Evolutionary conservation across 2,888 invertebrate species (phyloP), one percentile per base, ranked within the genome.

Genomic region (Cosmia pyralina): DNA sequence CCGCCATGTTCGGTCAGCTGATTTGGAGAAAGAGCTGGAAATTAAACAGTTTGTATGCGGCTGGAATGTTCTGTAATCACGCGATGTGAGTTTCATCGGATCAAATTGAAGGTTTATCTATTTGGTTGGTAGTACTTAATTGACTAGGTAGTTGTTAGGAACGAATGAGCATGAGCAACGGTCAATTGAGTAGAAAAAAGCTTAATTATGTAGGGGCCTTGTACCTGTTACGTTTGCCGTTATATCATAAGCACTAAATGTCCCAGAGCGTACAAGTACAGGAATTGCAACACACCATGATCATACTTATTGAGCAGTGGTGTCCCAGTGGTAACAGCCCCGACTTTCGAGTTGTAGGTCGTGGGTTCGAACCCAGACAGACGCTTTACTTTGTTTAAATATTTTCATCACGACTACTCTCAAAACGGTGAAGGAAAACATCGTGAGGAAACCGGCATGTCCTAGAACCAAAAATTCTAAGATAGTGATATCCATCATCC

Each of bases 1-100:
- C 19, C 22, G 68, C 78, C 67, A 70, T 81, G 65, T 75, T 76
- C 44, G 67, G 53, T 53, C 57, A 59, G 62, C 58, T 55, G 34
- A 81, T 58, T 75, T 78, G 65, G 34, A 71, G 64, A 58, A 34
- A 4, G 34, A 13, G 13, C 48, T 66, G 11, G 4, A 64, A 50
- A 41, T 50, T 44, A 38, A 44, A 58, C 46, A n/a, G 41, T 41
- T 48, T 44, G 41, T 58, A 28, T n/a, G 17, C 34, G 13, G n/a
- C 46, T 15, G 19, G 6, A 59, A 77, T 55, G 34, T 50, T 15
- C 28, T 44, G 4, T 34, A 60, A 64, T 7, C 63, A 60, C 41
- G 72, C 53, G 19, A 67, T 44, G 60, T 34, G 44, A 15, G 19
- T 52, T 44, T 44, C 3, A 10, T 28, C 0, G 34, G 11, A 48